Conservation (phyloP, 2,888 invertebrate genomes). For the Leptinotarsa juncta region DNA sequence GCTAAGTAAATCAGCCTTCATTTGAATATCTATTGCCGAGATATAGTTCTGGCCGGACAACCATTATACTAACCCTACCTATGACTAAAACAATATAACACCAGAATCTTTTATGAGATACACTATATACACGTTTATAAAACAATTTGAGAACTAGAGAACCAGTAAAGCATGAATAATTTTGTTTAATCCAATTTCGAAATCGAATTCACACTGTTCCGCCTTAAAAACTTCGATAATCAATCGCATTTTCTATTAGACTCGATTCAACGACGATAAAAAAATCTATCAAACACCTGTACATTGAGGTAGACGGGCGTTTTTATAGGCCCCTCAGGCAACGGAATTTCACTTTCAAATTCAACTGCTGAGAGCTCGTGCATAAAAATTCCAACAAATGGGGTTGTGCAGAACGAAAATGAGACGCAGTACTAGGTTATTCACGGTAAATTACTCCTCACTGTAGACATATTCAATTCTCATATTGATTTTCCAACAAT, state of each 20-base stretch:
- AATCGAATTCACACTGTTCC: background rate
- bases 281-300: constrained; percentile 2
- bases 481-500: background rate
- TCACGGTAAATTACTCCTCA: constrained; percentile 1
- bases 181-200: background rate
- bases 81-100: too few species aligned
- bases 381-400: constrained; percentile 1
- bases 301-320: background rate
- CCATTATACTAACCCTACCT: too few species aligned
- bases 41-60: too few species aligned
- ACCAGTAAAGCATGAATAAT: background rate
- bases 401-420: constrained; percentile 3
- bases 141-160: background rate
- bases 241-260: background rate
- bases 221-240: background rate
- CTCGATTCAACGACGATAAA: background rate
- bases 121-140: too few species aligned
- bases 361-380: constrained; percentile 3
- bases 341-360: constrained; percentile 8
- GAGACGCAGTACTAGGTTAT: background rate
- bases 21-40: too few species aligned
- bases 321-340: constrained; percentile 3
- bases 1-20: too few species aligned
- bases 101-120: too few species aligned
- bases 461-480: constrained; percentile 2